Evolutionary conservation across 30 jellyfish, hydroid and myxozoan species (phyloP), one percentile per base, ranked within the genome.

Genomic region (Turritopsis dohrnii): DNA sequence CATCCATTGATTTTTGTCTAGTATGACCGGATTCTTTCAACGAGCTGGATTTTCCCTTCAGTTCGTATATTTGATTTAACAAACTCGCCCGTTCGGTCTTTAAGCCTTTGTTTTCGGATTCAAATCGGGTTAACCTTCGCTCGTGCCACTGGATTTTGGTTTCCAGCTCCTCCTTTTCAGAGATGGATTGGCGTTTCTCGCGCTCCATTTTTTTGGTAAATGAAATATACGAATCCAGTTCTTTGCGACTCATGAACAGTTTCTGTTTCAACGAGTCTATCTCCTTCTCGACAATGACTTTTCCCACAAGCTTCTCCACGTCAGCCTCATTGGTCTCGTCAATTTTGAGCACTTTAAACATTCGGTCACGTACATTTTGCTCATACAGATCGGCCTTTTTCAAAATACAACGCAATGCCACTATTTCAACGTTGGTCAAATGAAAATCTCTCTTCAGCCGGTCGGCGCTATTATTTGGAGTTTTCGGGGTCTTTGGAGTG

Each of bases 91-190:
- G 93, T 75, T 94, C 99, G 8, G 90, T 83, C 71, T 94, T 94
- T 79, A 94, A 76, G 8, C 89, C 92, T 71, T 88, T 88, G 74
- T 89, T 94, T 71, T 94, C 99, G 24, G 85, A 86, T 54, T 94
- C 99, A 22, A 94, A 84, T 29, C 96, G 83, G 4, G 81, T 69
- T 82, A 94, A 41, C 31, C 99, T 79, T 83, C 94, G 81, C 60
- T 94, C 99, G 0, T 89, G 96, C 99, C 99, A 94, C 83, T 94
- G 99, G 17, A 88, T 82, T 76, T 89, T 94, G 54, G 99, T 94
- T 17, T 72, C 88, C 65, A 94, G 89, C 60, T 94, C 99, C 79
- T 94, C 99, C 66, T 89, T 94, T 54, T 94, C 99, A 3, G 99
- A 94, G 13, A 88, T 85, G 27, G 97, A 85, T 81, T 94, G 99